Evolutionary conservation across 1,140 invertebrate species (phyloP).

Genomic region (Drosophila lini): DNA sequence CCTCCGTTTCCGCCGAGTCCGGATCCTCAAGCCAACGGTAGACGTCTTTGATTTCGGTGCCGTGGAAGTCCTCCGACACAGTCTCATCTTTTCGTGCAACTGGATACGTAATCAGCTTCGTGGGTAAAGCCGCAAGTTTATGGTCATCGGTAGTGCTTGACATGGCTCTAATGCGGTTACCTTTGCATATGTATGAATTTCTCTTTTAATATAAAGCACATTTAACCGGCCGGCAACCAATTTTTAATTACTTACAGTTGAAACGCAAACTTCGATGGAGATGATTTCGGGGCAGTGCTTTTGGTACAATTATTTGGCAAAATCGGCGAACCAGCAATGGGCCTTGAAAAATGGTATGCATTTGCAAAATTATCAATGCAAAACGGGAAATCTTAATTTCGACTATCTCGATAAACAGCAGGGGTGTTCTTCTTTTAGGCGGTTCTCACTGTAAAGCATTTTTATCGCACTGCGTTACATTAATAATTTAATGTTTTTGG

Average conservation of each 20-base stretch:
- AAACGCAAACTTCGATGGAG: conserved; percentile 8
- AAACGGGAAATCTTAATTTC: conserved; percentile 21
- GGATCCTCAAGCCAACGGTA: conserved; percentile 99
- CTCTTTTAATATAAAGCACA: not conserved
- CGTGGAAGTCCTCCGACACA: conserved; percentile 92
- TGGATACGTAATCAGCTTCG: conserved; percentile 87
- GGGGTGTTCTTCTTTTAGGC: not conserved
- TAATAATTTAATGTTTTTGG: not conserved
- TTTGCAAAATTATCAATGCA: conserved; percentile 49
- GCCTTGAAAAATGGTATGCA: conserved; percentile 36
- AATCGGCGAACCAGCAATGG: conserved; percentile 26
- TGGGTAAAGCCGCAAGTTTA: not conserved
- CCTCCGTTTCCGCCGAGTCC: conserved; percentile 95
- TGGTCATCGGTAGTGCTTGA: conserved; percentile 14
- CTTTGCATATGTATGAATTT: conserved; percentile 1
- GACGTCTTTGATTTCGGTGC: conserved; percentile 93
- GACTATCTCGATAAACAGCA: conserved; percentile 22
- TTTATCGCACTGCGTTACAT: not conserved
- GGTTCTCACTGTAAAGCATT: not conserved
- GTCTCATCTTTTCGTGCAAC: conserved; percentile 90
- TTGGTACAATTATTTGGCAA: conserved; percentile 33
- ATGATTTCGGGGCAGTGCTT: conserved; percentile 16
- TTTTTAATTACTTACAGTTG: conserved; percentile 10
- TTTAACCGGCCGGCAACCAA: not conserved
- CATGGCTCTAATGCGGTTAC: conserved; percentile 25